phyloP scores from a whole-genome alignment of 2,113 vertebrate species.

The Rhinoderma darwinii region DNA sequence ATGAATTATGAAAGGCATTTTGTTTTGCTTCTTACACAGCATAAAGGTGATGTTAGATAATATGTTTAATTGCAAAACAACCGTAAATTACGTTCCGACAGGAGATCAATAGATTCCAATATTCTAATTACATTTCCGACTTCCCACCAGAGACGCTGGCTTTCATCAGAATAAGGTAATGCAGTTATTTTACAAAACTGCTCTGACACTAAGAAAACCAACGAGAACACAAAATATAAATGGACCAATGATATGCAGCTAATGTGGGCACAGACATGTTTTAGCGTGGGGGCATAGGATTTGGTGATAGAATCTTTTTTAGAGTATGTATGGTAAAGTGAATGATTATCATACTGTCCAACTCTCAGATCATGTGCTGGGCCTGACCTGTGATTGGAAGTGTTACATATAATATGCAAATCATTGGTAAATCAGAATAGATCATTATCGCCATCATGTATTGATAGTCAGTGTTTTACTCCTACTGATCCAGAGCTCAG shows the following conservation, averaged over 20 bases:
- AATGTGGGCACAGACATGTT: background rate
- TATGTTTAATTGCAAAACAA: slow-evolving; percentile 18
- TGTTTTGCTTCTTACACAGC: background rate
- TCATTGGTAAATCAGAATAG: too few species aligned
- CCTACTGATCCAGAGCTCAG: too few species aligned
- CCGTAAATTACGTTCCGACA: slow-evolving; percentile 16
- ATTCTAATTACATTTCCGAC: slow-evolving; percentile 15
- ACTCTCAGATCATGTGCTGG: too few species aligned
- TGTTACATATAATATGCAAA: too few species aligned
- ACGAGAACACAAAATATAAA: background rate
- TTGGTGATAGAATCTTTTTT: background rate
- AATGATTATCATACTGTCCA: too few species aligned
- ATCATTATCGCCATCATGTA: too few species aligned
- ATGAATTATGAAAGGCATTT: background rate
- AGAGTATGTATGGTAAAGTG: background rate
- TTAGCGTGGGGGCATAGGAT: background rate
- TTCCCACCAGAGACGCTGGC: background rate
- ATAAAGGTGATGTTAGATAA: background rate
- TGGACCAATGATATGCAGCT: background rate
- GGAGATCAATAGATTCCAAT: slow-evolving; percentile 21
- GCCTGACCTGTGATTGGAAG: too few species aligned
- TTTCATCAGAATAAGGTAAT: slow-evolving; percentile 9
- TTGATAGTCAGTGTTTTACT: too few species aligned
- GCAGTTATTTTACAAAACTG: background rate
- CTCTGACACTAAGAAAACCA: background rate